These are phyloP conservation scores for Mugil cephalus DNA, from an alignment of 2,113 vertebrate species.

Conservation along the genomic window DNA sequence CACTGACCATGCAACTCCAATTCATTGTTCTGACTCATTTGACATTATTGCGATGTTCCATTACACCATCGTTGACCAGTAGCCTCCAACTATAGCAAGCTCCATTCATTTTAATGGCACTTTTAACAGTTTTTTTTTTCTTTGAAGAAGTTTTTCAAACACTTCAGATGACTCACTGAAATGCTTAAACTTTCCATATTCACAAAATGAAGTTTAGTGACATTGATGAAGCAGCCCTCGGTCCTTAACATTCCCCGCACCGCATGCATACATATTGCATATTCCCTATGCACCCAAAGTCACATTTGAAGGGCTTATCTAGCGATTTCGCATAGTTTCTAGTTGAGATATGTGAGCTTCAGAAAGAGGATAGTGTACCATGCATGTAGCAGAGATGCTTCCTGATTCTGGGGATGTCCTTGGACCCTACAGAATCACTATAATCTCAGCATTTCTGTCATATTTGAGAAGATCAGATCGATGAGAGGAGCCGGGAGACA, in stretches of 20 bases:
- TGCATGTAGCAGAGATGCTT: conserved; percentile 19
- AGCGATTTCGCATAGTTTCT: conserved; percentile 10
- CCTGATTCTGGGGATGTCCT: conserved; percentile 15
- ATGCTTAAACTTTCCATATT: conserved; percentile 15
- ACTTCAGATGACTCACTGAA: conserved; percentile 43
- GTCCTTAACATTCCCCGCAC: conserved; percentile 17
- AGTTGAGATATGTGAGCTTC: conserved; percentile 12
- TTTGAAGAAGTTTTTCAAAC: conserved; percentile 31
- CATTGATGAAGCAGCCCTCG: not conserved
- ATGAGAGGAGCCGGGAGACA: conserved; percentile 17
- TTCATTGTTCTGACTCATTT: conserved; percentile 39
- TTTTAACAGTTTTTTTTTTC: conserved; percentile 13
- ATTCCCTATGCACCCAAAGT: conserved; percentile 7
- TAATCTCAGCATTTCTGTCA: conserved; percentile 35
- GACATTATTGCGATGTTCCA: conserved; percentile 32
- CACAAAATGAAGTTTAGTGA: conserved; percentile 10
- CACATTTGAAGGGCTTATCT: conserved; percentile 38
- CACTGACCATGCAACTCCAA: not conserved
- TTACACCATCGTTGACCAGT: not conserved
- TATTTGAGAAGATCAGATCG: conserved; percentile 42
- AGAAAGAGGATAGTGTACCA: not conserved
- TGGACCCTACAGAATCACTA: conserved; percentile 12
- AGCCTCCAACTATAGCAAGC: conserved; percentile 19
- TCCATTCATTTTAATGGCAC: conserved; percentile 32
- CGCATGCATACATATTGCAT: conserved; percentile 9